Evolutionary conservation across 2,113 vertebrate species (phyloP).

Genomic region (Heterotilapia buettikoferi): DNA sequence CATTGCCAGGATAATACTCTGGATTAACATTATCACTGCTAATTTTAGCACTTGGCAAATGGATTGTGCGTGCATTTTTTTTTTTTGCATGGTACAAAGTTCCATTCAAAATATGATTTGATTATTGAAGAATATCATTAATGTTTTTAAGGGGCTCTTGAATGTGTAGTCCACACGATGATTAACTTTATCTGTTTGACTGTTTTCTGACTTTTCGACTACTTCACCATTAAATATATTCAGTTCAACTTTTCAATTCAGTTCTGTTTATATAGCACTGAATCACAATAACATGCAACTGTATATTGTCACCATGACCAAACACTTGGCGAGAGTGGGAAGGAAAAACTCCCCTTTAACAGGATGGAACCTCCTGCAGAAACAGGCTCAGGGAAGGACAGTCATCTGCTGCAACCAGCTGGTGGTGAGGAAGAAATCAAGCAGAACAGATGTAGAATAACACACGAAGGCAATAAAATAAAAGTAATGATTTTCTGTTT

Average conservation of each 20-base stretch:
- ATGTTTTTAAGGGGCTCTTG: neutral
- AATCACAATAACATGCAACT: neutral
- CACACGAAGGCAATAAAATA: neutral
- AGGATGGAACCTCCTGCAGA: neutral
- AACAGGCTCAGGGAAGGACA: neutral
- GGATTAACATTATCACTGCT: neutral
- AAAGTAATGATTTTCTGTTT: neutral
- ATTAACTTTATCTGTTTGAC: neutral
- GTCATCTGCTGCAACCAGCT: neutral
- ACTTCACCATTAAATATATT: neutral
- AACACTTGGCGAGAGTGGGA: neutral
- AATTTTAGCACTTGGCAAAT: neutral
- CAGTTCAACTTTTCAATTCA: neutral
- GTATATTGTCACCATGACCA: neutral
- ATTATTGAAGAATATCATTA: neutral
- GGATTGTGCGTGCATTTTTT: neutral
- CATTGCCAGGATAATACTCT: neutral
- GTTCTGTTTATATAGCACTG: neutral
- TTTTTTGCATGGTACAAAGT: neutral
- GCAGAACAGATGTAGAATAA: neutral
- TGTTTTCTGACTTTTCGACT: neutral
- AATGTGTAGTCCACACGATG: fast-evolving
- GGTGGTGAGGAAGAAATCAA: neutral
- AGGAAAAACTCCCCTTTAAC: neutral
- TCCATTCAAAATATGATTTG: neutral